Evolutionary conservation across 2,888 invertebrate species (phyloP), one percentile per base, ranked within the genome.

Genomic region (Norana najaformis): DNA sequence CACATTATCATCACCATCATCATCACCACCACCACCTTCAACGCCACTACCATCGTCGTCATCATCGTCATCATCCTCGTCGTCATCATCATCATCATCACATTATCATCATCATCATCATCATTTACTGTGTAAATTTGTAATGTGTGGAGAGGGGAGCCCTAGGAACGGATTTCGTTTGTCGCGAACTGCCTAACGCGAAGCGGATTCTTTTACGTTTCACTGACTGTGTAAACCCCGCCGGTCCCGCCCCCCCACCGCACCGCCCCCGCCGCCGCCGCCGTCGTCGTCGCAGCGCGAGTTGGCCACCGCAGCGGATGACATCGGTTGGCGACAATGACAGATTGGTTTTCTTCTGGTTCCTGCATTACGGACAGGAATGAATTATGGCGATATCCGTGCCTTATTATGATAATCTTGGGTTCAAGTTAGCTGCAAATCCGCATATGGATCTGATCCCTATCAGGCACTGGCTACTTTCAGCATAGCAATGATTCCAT

Each of bases 331-430:
- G 85, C 85, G 85, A 85, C 85, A 85, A 85, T 85, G 85, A 85
- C 85, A 37, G 85, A 85, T 85, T 37, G 85, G 35, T 37, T 85
- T 85, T 36, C 85, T 35, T 37, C 85, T 35, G 85, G 37, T 36
- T 85, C 13, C 13, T 23, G 85, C 85, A 85, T 85, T 36, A 23
- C 85, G 85, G 85, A 37, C 85, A 85, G 36, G 85, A 85, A 85
- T 85, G 85, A 85, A 85, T 36, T 85, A 85, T 85, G 37, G 35
- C 36, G 36, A 35, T 85, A 36, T 36, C 85, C 36, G 30, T 37
- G 85, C 85, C 85, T 85, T 35, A 85, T 85, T 85, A 85, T 85
- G 85, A 85, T 85, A 85, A 85, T 85, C 85, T 85, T 30, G 85
- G 85, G 37, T 85, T 85, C 36, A 37, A 85, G 35, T 85, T 85